Evolutionary conservation across 2,113 vertebrate species (phyloP).

Genomic region (Zosterops pallidus): DNA sequence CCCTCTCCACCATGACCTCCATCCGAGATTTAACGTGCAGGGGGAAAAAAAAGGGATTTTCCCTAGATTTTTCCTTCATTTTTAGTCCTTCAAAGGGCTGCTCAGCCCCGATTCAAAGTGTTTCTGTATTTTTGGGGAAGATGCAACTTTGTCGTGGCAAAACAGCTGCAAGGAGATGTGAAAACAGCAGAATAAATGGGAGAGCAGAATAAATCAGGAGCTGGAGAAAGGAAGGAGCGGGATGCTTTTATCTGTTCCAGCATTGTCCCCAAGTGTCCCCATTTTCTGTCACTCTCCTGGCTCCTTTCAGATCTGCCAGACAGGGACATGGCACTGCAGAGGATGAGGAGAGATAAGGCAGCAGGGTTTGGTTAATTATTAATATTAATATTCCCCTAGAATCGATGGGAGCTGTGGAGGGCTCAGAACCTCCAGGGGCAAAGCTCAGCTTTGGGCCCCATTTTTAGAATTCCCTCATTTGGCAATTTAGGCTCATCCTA

Average conservation of each 20-base stretch:
- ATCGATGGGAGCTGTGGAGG: not conserved
- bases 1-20: not conserved
- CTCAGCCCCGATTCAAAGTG: not conserved
- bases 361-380: constrained; percentile 43
- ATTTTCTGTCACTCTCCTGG: not conserved
- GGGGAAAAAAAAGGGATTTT: not conserved
- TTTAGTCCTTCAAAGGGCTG: not conserved
- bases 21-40: not conserved
- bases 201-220: not conserved
- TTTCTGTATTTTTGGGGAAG: not conserved
- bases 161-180: not conserved
- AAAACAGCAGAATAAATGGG: not conserved
- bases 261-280: constrained; percentile 14
- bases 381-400: not conserved
- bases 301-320: not conserved
- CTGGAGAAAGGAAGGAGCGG: not conserved
- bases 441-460: not conserved
- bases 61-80: not conserved
- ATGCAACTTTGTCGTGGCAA: not conserved
- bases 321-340: not conserved
- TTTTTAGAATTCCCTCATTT: rapidly evolving
- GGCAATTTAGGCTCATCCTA: not conserved
- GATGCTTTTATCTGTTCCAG: not conserved
- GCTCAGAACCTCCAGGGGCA: rapidly evolving
- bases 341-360: not conserved